These are phyloP conservation scores for Merluccius polli DNA, from an alignment of 2,797 vertebrate species.

Conservation along the genomic window DNA sequence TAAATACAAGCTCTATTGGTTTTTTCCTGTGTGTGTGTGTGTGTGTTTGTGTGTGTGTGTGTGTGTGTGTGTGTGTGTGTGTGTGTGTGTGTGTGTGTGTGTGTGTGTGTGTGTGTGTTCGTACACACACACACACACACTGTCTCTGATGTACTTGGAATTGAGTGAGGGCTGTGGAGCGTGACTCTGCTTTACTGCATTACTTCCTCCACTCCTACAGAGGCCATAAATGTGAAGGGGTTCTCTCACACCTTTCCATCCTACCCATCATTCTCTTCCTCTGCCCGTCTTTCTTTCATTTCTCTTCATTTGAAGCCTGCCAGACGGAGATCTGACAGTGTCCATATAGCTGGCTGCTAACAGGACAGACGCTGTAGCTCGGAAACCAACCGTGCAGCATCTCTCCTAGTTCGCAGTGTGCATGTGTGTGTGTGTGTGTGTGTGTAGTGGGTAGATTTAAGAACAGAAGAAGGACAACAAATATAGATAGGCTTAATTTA, in stretches of 20 bases:
- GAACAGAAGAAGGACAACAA: background rate
- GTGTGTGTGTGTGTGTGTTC: too few species aligned
- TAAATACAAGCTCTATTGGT: background rate
- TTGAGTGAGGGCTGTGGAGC: slow-evolving; percentile 65
- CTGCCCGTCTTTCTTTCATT: slow-evolving; percentile 38
- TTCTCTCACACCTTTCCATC: slow-evolving; percentile 73
- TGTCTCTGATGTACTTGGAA: slow-evolving; percentile 65
- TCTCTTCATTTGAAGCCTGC: slow-evolving; percentile 45
- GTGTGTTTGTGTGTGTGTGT: background rate
- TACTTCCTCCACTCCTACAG: slow-evolving; percentile 71
- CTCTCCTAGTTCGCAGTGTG: background rate
- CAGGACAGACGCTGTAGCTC: background rate
- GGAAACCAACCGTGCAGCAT: background rate
- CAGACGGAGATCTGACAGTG: slow-evolving; percentile 13
- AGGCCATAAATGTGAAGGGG: slow-evolving; percentile 71
- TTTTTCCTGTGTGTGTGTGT: background rate
- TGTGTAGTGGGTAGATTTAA: background rate
- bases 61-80: background rate
- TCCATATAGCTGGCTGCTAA: background rate
- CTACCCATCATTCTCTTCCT: slow-evolving; percentile 57
- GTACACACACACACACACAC: background rate
- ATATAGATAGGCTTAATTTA: too few species aligned
- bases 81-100: too few species aligned
- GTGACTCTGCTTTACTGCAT: slow-evolving; percentile 71
- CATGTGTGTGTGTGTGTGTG: background rate